Conservation (phyloP, 2,797 vertebrate genomes). For the Simalia tracyae region DNA sequence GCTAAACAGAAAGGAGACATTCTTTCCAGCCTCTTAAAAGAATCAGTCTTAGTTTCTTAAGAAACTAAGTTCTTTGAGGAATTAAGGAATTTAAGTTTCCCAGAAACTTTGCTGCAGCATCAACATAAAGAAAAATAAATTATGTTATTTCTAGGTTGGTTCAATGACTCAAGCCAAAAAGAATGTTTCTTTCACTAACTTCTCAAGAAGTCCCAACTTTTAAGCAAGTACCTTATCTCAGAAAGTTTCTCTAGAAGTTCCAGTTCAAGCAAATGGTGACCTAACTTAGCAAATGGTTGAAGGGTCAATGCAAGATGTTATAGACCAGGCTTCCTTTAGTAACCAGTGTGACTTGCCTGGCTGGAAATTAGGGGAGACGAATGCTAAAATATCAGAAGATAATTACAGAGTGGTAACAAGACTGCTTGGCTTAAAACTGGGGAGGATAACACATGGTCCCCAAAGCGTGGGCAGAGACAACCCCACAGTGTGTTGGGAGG, state of each 20-base stretch:
- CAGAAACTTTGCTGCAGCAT: not conserved
- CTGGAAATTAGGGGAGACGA: not conserved
- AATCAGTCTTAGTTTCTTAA: not conserved
- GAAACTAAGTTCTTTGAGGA: not conserved
- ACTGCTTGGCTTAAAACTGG: not conserved
- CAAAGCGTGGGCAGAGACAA: slow-evolving; percentile 19
- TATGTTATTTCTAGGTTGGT: slow-evolving; percentile 1
- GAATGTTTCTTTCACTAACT: not conserved
- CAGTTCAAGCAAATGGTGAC: not conserved
- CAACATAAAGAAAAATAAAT: not conserved
- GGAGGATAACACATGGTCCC: not conserved
- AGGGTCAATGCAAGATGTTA: not conserved
- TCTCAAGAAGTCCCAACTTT: not conserved
- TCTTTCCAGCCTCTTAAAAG: not conserved
- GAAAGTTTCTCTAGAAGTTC: not conserved
- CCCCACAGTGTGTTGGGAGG: not conserved
- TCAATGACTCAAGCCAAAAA: not conserved
- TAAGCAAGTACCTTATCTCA: not conserved
- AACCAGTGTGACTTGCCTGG: not conserved
- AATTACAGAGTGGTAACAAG: not conserved
- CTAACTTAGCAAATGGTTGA: not conserved
- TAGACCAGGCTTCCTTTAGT: not conserved
- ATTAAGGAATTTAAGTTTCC: not conserved
- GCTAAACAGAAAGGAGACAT: not conserved
- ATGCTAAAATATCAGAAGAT: not conserved